phyloP scores from a whole-genome alignment of 2,797 vertebrate genomes.

The Leptatherina wallacei region DNA sequence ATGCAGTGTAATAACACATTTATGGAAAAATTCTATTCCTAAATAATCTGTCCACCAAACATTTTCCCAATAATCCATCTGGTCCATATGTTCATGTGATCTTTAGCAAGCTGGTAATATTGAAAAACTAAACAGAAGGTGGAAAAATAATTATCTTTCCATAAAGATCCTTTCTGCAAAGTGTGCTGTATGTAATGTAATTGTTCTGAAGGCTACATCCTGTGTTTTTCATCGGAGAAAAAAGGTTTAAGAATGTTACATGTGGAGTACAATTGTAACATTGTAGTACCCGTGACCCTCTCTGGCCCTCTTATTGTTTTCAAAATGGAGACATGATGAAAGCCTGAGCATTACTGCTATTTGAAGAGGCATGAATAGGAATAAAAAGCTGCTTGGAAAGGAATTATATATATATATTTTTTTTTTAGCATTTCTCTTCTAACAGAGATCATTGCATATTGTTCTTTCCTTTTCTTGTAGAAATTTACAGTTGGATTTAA shows the following conservation, averaged over 20 bases:
- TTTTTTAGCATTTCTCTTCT: conserved; percentile 2
- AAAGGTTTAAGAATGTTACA: not conserved
- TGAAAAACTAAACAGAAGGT: no score
- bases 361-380: conserved; percentile 28
- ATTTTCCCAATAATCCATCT: no score
- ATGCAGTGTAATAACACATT: no score
- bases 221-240: not conserved
- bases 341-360: conserved; percentile 31
- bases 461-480: not conserved
- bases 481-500: not conserved
- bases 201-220: not conserved
- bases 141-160: no score
- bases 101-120: no score
- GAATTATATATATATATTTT: not conserved
- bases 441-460: not conserved
- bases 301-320: conserved; percentile 11
- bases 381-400: not conserved
- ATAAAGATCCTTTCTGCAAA: not conserved
- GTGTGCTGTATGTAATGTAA: not conserved
- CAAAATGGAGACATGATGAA: conserved; percentile 35
- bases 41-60: no score
- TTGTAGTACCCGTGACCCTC: conserved; percentile 5
- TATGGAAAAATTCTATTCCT: no score
- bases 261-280: conserved; percentile 14
- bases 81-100: no score